Evolutionary conservation across 2,888 invertebrate species (phyloP).

Genomic region (Omphaloscelis lunosa): DNA sequence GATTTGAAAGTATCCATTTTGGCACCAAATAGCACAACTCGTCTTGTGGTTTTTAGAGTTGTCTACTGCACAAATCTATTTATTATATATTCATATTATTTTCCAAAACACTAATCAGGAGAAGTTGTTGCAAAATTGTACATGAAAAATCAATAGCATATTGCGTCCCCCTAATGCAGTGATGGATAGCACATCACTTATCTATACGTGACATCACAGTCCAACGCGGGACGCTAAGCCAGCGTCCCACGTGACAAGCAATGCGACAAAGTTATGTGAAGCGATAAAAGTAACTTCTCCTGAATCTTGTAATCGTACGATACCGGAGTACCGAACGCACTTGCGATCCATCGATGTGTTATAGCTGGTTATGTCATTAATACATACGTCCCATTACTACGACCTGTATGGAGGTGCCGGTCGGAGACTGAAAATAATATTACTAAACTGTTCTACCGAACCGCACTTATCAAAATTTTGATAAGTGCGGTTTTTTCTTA

Average conservation of each 20-base stretch:
- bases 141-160: slow-evolving; percentile 83
- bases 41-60: background rate
- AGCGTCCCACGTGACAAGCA: background rate
- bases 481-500: too few relatives aligned
- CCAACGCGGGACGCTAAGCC: slow-evolving; percentile 61
- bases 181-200: slow-evolving; percentile 85
- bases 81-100: too few relatives aligned
- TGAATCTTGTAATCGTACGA: background rate
- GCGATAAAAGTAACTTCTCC: background rate
- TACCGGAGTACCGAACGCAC: too few relatives aligned
- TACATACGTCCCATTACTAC: too few relatives aligned
- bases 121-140: slow-evolving; percentile 28
- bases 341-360: too few relatives aligned
- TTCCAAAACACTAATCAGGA: slow-evolving; percentile 3
- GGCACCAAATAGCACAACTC: background rate
- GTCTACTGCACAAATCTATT: background rate
- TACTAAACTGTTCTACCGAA: too few relatives aligned
- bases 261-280: background rate
- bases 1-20: background rate
- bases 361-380: too few relatives aligned
- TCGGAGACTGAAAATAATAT: too few relatives aligned
- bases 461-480: too few relatives aligned
- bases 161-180: slow-evolving; percentile 85
- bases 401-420: too few relatives aligned
- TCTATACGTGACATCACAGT: slow-evolving; percentile 84